Evolutionary conservation across 2,797 vertebrate species (phyloP).

Genomic region (Rhabdophis nuchalis): DNA sequence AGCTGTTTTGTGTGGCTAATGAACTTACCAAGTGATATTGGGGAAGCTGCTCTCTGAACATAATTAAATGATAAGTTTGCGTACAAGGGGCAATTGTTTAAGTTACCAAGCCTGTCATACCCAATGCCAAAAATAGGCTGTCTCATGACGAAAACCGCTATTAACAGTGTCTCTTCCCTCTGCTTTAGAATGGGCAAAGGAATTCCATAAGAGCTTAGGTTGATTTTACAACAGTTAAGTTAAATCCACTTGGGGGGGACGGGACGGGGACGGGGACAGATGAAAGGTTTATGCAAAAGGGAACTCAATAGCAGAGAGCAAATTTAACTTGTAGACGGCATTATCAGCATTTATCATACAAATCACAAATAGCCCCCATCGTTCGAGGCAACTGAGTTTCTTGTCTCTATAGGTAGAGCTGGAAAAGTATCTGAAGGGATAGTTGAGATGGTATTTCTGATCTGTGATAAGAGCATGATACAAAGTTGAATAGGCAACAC

Average conservation of each 20-base stretch:
- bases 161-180: slow-evolving; percentile 80
- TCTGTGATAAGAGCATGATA: background rate
- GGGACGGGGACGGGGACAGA: too few relatives aligned
- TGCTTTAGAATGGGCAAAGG: slow-evolving; percentile 70
- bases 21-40: slow-evolving; percentile 82
- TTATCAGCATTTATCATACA: slow-evolving; percentile 39
- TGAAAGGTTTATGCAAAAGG: slow-evolving; percentile 70
- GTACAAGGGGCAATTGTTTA: slow-evolving; percentile 82
- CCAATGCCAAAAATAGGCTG: slow-evolving; percentile 74
- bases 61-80: slow-evolving; percentile 96
- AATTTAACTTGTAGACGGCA: slow-evolving; percentile 10
- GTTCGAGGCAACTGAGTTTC: slow-evolving; percentile 2
- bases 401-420: background rate
- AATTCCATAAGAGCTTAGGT: slow-evolving; percentile 60
- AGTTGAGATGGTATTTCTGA: background rate
- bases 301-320: slow-evolving; percentile 47
- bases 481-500: background rate
- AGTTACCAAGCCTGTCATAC: slow-evolving; percentile 70
- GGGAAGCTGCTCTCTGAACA: slow-evolving; percentile 75
- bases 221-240: slow-evolving; percentile 56
- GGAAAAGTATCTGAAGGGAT: background rate
- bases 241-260: slow-evolving; percentile 60
- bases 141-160: slow-evolving; percentile 87
- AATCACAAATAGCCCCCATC: slow-evolving; percentile 13
- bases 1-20: slow-evolving; percentile 79